These are phyloP conservation scores for Paedocypris sp. DNA, from an alignment of 2,113 vertebrate species.

Conservation along the genomic window DNA sequence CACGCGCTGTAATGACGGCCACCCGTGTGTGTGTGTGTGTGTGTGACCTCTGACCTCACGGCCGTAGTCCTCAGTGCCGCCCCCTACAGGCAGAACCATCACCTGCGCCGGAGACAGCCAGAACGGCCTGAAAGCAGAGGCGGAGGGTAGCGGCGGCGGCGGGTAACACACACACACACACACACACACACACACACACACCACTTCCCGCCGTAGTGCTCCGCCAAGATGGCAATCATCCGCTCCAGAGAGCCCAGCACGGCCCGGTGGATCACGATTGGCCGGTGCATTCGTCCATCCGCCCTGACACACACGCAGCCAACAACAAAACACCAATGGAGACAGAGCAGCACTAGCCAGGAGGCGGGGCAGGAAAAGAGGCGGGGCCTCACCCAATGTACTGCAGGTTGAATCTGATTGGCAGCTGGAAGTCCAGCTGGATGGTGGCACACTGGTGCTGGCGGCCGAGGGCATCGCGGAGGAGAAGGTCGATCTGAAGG, in stretches of 20 bases:
- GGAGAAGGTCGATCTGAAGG: constrained; percentile 75
- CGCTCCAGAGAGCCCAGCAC: constrained; percentile 84
- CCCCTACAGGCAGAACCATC: constrained; percentile 71
- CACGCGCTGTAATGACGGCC: too few species aligned
- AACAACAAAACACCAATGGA: too few species aligned
- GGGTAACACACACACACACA: neutral
- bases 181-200: constrained; percentile 40
- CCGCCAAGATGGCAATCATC: constrained; percentile 77
- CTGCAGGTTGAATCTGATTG: constrained; percentile 72
- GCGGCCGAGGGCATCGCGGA: constrained; percentile 74
- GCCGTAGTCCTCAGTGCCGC: constrained; percentile 62
- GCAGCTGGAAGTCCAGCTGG: constrained; percentile 89
- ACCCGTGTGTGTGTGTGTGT: too few species aligned
- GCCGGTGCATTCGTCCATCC: constrained; percentile 53
- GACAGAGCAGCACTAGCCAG: too few species aligned
- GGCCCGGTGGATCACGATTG: constrained; percentile 81
- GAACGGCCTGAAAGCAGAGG: constrained; percentile 61
- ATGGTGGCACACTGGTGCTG: constrained; percentile 85
- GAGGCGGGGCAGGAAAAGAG: neutral
- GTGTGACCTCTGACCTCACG: constrained; percentile 63
- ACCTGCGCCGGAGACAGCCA: constrained; percentile 82
- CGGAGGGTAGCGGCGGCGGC: neutral
- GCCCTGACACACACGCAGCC: constrained; percentile 41
- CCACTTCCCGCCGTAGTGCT: constrained; percentile 81
- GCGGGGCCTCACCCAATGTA: constrained; percentile 63